Conservation (phyloP, 2,888 invertebrate genomes). For the Apotomis betuletana region DNA sequence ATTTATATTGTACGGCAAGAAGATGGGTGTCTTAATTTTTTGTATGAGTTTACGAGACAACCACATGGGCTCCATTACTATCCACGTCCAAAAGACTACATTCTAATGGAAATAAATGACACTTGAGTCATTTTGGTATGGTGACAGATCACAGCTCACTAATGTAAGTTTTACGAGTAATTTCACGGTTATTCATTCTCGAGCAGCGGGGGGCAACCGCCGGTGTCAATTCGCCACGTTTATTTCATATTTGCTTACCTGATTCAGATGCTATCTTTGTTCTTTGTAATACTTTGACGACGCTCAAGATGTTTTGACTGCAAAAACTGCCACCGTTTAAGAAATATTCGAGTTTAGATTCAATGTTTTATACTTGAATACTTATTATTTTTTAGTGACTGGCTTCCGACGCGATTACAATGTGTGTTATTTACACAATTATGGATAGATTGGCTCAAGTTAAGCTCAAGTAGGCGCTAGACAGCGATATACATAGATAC, state of each 20-base stretch:
- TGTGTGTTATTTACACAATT: no score
- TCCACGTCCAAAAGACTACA: not conserved
- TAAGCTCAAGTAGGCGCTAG: no score
- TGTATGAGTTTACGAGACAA: constrained; percentile 37
- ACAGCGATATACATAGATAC: no score
- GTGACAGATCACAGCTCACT: constrained; percentile 18
- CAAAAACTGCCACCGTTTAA: not conserved
- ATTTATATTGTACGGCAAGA: constrained; percentile 34
- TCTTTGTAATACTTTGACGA: constrained; percentile 11
- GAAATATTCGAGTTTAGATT: not conserved
- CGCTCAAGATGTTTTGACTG: constrained; percentile 16
- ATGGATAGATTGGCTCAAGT: no score
- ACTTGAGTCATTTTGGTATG: not conserved
- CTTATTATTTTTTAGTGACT: no score
- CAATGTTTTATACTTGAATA: not conserved
- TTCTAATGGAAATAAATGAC: not conserved
- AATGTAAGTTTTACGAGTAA: constrained; percentile 42
- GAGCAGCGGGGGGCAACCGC: constrained; percentile 34
- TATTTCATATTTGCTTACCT: constrained; percentile 35
- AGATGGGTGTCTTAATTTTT: constrained; percentile 40
- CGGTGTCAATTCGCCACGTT: constrained; percentile 38
- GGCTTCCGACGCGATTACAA: no score
- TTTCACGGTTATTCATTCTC: constrained; percentile 42
- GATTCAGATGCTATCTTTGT: constrained; percentile 21
- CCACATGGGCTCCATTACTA: constrained; percentile 31